Evolutionary conservation across 2,888 invertebrate species (phyloP).

Genomic region (Ptilodon capucinus): DNA sequence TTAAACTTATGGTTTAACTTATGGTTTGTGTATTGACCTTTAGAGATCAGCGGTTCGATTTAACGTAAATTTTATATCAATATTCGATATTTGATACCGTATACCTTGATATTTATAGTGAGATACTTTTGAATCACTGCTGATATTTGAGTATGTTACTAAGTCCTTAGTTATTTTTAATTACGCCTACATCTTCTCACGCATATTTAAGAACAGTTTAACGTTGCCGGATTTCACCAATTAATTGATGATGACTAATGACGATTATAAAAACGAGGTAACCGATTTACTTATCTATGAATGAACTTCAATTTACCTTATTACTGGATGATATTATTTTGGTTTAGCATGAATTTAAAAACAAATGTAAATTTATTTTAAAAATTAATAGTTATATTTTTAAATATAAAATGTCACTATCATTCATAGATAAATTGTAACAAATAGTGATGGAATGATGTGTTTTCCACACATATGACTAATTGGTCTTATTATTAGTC

Average conservation of each 20-base stretch:
- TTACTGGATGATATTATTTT: too few relatives aligned
- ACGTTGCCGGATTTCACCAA: slow-evolving; percentile 5
- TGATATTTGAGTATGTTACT: not conserved
- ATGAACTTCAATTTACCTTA: too few relatives aligned
- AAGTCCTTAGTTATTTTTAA: not conserved
- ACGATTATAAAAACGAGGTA: slow-evolving; percentile 5
- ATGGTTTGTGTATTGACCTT: slow-evolving; percentile 26
- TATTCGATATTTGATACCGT: not conserved
- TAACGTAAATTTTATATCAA: not conserved
- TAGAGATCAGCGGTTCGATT: slow-evolving; percentile 4
- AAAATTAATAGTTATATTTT: too few relatives aligned
- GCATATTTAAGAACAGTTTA: not conserved
- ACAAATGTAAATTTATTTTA: too few relatives aligned
- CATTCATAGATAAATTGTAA: too few relatives aligned
- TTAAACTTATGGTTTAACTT: slow-evolving; percentile 16
- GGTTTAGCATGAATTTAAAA: too few relatives aligned
- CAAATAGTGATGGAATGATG: slow-evolving; percentile 13
- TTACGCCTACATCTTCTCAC: not conserved
- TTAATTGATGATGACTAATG: slow-evolving; percentile 6
- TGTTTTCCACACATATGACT: slow-evolving; percentile 23
- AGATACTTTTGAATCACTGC: too few relatives aligned
- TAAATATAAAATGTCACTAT: too few relatives aligned
- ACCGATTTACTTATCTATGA: slow-evolving; percentile 3
- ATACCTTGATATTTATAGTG: not conserved
- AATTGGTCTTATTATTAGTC: slow-evolving; percentile 4